Evolutionary conservation across 2,797 vertebrate species (phyloP).

Genomic region (Anguilla megastoma): DNA sequence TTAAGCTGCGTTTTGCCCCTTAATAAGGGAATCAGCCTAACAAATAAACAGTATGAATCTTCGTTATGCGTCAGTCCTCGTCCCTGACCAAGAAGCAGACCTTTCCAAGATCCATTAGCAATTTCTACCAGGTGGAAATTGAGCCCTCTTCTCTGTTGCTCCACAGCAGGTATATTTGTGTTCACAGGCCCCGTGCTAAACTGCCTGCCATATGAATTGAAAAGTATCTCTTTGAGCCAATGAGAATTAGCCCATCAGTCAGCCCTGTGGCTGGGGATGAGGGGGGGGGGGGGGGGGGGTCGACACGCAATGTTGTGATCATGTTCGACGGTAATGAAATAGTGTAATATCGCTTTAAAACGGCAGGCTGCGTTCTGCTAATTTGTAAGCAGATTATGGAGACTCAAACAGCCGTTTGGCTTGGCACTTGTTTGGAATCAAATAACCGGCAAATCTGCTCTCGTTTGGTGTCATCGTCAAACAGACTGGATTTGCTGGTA

Average conservation of each 20-base stretch:
- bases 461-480: conserved; percentile 36
- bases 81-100: not conserved
- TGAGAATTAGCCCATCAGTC: not conserved
- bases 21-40: not conserved
- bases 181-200: not conserved
- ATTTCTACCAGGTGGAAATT: not conserved
- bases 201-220: not conserved
- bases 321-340: conserved; percentile 44
- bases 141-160: not conserved
- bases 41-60: not conserved
- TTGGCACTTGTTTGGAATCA: conserved; percentile 44
- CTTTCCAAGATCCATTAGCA: not conserved
- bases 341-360: conserved; percentile 46
- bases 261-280: not conserved
- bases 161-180: not conserved
- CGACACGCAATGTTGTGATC: conserved; percentile 30
- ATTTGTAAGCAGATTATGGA: conserved; percentile 63
- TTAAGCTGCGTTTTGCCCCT: not conserved
- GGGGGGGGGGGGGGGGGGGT: conserved; percentile 29
- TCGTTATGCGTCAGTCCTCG: not conserved
- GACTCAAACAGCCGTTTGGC: conserved; percentile 29
- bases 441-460: conserved; percentile 58
- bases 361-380: conserved; percentile 48
- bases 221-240: not conserved
- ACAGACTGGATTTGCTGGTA: conserved; percentile 36